Evolutionary conservation across 2,797 vertebrate species (phyloP).

Genomic region (Morus bassanus): DNA sequence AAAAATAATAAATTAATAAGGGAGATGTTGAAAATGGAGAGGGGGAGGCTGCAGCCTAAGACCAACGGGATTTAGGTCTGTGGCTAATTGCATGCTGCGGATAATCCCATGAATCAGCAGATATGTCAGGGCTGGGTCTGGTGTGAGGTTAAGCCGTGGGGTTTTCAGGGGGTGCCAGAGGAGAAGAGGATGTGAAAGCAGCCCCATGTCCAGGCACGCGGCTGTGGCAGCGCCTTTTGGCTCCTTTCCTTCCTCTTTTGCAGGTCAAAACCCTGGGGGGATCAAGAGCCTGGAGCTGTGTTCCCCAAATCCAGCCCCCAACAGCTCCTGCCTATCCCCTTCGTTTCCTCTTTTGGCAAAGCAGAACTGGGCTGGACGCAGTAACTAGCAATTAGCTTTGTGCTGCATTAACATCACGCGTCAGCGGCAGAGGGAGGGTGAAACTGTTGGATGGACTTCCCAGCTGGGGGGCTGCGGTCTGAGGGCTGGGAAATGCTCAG

Average conservation of each 20-base stretch:
- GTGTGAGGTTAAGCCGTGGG: background rate
- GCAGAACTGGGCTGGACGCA: background rate
- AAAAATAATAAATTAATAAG: background rate
- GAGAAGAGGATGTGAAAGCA: slow-evolving; percentile 30
- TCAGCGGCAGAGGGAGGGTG: rapidly evolving
- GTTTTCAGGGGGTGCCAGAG: background rate
- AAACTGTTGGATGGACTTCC: background rate
- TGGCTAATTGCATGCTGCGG: background rate
- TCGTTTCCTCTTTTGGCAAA: background rate
- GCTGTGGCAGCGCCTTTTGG: background rate
- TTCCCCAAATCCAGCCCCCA: background rate
- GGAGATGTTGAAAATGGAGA: background rate
- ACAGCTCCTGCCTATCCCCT: background rate
- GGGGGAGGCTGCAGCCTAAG: background rate
- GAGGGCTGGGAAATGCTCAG: background rate
- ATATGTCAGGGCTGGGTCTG: background rate
- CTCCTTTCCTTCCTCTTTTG: background rate
- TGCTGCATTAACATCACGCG: rapidly evolving
- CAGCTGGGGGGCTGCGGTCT: background rate
- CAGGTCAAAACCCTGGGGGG: background rate
- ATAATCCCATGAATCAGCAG: background rate
- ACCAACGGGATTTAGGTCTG: background rate
- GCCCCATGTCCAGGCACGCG: background rate
- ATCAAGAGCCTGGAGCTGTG: background rate
- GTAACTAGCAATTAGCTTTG: background rate